A percentile compares a stretch with the other conserved stretches of the same genome.
phyloP scores from a whole-genome alignment of 2,797 vertebrate species.

The Emys orbicularis region DNA sequence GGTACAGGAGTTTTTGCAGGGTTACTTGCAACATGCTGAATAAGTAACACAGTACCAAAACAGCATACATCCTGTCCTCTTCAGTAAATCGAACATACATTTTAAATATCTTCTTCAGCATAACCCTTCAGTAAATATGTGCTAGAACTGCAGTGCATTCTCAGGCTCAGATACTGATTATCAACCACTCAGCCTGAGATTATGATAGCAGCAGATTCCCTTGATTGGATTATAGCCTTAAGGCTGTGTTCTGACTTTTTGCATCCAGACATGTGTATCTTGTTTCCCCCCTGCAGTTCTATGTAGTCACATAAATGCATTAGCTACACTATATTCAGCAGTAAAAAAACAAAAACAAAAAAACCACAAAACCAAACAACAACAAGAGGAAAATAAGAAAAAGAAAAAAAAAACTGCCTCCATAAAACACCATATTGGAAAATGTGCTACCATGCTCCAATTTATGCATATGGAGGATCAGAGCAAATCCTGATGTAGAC shows the following conservation, averaged over 20 bases:
- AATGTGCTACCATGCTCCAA: neutral
- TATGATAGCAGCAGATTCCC: slow-evolving; percentile 27
- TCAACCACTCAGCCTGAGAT: slow-evolving; percentile 33
- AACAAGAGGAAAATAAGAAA: neutral
- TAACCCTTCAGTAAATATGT: slow-evolving; percentile 28
- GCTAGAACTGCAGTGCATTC: neutral
- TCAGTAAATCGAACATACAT: slow-evolving; percentile 11
- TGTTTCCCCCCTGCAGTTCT: neutral
- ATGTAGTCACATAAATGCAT: slow-evolving; percentile 6
- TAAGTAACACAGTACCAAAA: neutral
- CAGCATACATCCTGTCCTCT: neutral
- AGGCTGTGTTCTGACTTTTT: slow-evolving; percentile 37
- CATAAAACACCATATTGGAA: neutral
- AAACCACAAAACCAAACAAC: neutral
- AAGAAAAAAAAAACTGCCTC: neutral
- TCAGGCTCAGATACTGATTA: slow-evolving; percentile 10
- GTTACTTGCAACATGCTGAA: neutral
- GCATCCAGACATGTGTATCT: neutral
- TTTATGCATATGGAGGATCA: neutral
- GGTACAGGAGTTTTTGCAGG: neutral
- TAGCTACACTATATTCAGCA: neutral
- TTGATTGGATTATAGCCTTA: neutral
- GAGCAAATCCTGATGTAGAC: neutral
- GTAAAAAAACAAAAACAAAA: neutral
- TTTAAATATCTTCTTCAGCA: slow-evolving; percentile 17